Conservation (phyloP, 1,140 invertebrate genomes). For the Drosophila kanapiae region DNA sequence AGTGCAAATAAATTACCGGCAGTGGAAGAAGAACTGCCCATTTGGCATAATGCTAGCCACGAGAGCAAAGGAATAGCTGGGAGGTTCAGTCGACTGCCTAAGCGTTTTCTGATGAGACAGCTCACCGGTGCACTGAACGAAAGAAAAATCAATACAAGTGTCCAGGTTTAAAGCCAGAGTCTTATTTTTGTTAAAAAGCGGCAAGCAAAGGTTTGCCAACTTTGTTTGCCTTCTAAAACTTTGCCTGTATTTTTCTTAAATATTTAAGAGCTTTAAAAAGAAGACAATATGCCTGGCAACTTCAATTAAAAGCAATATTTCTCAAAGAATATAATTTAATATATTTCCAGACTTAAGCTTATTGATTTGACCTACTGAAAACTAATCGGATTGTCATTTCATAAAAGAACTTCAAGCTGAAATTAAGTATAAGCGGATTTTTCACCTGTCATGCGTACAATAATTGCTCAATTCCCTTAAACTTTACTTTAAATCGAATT, state of each 20-base stretch:
- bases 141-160: neutral
- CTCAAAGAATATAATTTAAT: too few species aligned
- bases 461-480: too few species aligned
- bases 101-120: constrained; percentile 74
- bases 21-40: constrained; percentile 41
- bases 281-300: neutral
- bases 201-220: neutral
- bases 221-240: neutral
- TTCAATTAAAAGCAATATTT: neutral
- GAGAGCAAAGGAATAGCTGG: neutral
- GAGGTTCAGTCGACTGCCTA: constrained; percentile 38
- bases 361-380: neutral
- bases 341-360: neutral
- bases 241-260: neutral
- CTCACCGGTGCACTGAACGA: constrained; percentile 34
- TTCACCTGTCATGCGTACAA: too few species aligned
- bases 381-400: neutral
- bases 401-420: neutral
- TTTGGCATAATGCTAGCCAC: constrained; percentile 35
- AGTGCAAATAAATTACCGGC: constrained; percentile 77
- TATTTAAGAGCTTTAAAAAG: neutral
- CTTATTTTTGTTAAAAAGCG: neutral
- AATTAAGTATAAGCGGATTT: neutral
- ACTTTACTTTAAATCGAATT: neutral
- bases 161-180: neutral